Conservation (phyloP, 1,140 invertebrate genomes). For the Chrysopa pallens region DNA sequence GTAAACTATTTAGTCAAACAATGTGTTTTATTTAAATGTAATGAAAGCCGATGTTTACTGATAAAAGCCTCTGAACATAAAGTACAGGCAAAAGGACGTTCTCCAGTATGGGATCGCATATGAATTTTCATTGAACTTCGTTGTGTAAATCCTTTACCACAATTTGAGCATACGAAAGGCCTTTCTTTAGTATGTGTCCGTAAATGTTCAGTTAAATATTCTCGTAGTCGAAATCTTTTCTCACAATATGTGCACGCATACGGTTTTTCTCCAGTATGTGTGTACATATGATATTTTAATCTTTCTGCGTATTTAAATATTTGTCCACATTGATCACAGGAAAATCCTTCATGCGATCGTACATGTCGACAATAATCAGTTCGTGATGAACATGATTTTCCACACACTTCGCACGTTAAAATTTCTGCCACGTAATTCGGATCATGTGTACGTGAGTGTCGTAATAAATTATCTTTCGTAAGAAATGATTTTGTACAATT, state of each 20-base stretch:
- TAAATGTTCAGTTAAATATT: slow-evolving; percentile 12
- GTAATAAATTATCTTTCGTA: neutral
- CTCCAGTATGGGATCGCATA: slow-evolving; percentile 32
- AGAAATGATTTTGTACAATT: neutral
- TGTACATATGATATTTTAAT: slow-evolving; percentile 2
- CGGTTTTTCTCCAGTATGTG: slow-evolving; percentile 4
- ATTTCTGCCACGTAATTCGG: neutral
- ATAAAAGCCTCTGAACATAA: slow-evolving; percentile 22
- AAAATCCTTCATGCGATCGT: slow-evolving; percentile 29
- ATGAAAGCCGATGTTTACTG: neutral
- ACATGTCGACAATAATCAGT: slow-evolving; percentile 29
- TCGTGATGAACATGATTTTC: slow-evolving; percentile 23
- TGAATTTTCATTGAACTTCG: slow-evolving; percentile 41
- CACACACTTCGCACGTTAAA: slow-evolving; percentile 18
- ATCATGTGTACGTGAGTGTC: neutral
- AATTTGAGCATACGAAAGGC: slow-evolving; percentile 27
- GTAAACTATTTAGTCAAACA: no score
- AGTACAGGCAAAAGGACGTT: slow-evolving; percentile 40
- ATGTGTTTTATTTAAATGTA: neutral
- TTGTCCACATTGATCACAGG: slow-evolving; percentile 29
- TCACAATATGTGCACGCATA: slow-evolving; percentile 2
- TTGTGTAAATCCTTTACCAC: slow-evolving; percentile 27
- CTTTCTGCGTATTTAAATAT: slow-evolving; percentile 18
- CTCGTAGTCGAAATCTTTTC: slow-evolving; percentile 1
- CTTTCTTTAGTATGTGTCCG: slow-evolving; percentile 26